Percentiles rank a stretch among this genome's conserved stretches.
phyloP scores from a whole-genome alignment of 2,113 vertebrate genomes.

The Engraulis encrasicolus region DNA sequence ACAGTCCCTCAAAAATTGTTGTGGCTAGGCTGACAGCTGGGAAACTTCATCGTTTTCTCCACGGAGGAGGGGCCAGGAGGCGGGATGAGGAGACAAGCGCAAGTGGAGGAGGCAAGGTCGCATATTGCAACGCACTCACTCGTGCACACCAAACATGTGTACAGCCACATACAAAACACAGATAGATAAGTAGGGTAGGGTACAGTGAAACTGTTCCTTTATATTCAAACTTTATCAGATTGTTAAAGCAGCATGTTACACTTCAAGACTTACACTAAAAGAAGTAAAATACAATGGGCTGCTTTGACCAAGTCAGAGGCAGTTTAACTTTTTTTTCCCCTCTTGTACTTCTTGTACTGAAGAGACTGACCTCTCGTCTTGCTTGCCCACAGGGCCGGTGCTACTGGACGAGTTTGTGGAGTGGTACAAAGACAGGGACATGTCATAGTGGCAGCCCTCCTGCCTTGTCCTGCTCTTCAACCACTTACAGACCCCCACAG shows the following conservation, averaged over 20 bases:
- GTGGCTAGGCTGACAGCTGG: no score
- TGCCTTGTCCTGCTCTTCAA: no score
- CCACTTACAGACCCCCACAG: constrained; percentile 33
- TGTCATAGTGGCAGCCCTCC: constrained; percentile 81
- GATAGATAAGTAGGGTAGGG: neutral
- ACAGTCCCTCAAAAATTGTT: no score
- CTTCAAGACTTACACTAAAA: no score
- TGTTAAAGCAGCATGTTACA: no score
- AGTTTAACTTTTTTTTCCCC: neutral
- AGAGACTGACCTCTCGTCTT: neutral
- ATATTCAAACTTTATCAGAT: neutral
- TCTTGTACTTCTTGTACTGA: neutral
- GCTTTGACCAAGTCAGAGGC: no score
- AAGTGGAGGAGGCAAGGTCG: neutral
- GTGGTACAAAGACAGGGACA: constrained; percentile 99
- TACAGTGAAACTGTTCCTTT: neutral
- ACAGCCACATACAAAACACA: neutral
- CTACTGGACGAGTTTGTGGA: constrained; percentile 99
- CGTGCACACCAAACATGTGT: neutral
- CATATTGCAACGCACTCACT: neutral
- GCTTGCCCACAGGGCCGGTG: constrained; percentile 86
- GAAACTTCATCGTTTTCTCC: no score
- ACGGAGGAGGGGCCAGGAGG: no score
- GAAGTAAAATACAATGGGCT: no score
- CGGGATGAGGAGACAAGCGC: no score